phyloP scores from a whole-genome alignment of 2,888 invertebrate genomes.

The Pristionchus fissidentatus region DNA sequence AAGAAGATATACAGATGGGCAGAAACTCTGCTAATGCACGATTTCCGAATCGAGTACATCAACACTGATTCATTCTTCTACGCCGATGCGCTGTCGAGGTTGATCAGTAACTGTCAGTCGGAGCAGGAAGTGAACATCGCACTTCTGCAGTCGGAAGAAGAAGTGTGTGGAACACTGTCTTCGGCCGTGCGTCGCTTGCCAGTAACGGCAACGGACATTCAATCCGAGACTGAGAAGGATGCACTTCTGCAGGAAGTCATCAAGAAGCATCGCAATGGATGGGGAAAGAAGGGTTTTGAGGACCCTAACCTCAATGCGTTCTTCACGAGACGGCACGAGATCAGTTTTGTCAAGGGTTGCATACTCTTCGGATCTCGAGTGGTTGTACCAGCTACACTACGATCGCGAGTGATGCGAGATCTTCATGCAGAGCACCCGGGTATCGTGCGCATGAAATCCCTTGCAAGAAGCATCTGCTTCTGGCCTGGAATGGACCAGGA shows the following conservation, averaged over 20 bases:
- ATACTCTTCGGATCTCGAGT: constrained; percentile 63
- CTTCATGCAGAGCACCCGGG: too few species aligned
- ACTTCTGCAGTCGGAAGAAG: neutral
- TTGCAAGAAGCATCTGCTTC: too few species aligned
- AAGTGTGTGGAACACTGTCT: neutral
- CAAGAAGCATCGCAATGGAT: neutral
- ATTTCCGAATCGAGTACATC: constrained; percentile 48
- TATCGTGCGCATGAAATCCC: too few species aligned
- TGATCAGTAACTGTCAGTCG: constrained; percentile 26
- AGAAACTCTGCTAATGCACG: constrained; percentile 46
- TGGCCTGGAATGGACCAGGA: too few species aligned
- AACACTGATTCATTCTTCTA: constrained; percentile 47
- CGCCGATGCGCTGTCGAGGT: too few species aligned
- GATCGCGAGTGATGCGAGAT: constrained; percentile 56
- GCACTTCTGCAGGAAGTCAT: neutral
- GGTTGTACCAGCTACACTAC: constrained; percentile 59
- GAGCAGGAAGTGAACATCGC: constrained; percentile 47
- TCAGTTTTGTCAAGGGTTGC: constrained; percentile 40
- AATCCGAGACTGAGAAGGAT: constrained; percentile 31
- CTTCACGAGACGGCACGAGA: neutral
- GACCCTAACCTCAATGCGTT: neutral
- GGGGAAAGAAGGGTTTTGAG: neutral
- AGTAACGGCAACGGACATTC: neutral
- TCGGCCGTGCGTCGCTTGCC: neutral
- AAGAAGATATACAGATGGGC: constrained; percentile 50